Conservation (phyloP, 2,888 invertebrate genomes). For the Philereme vetulata region DNA sequence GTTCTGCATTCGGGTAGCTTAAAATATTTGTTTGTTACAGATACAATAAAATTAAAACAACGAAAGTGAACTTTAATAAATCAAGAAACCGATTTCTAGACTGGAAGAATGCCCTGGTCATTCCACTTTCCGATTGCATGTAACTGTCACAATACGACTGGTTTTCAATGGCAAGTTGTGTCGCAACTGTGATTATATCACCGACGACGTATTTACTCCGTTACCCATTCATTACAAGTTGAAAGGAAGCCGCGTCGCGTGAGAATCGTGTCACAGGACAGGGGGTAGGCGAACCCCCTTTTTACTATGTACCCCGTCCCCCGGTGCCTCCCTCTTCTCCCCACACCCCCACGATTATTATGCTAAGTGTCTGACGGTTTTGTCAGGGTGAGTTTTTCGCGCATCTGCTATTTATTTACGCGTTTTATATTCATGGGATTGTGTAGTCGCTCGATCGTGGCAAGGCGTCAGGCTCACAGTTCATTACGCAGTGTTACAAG, state of each 20-base stretch:
- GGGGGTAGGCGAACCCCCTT: conserved; percentile 53
- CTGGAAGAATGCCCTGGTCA: conserved; percentile 49
- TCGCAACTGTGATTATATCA: conserved; percentile 63
- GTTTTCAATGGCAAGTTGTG: conserved; percentile 61
- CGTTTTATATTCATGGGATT: conserved; percentile 81
- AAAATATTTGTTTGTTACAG: too few relatives aligned
- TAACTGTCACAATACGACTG: conserved; percentile 54
- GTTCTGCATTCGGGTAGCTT: too few relatives aligned
- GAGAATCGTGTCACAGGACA: conserved; percentile 80
- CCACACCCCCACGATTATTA: conserved; percentile 75
- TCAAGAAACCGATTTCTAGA: conserved; percentile 46
- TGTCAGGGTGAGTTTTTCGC: conserved; percentile 80
- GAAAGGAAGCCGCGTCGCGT: conserved; percentile 78
- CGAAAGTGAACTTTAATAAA: conserved; percentile 43
- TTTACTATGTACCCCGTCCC: conserved; percentile 42
- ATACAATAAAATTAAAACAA: conserved; percentile 23
- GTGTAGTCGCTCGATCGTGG: conserved; percentile 65
- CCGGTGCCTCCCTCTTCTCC: conserved; percentile 40
- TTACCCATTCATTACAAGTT: conserved; percentile 77
- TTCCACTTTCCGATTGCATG: conserved; percentile 53
- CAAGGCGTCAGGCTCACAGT: conserved; percentile 71
- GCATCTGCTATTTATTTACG: conserved; percentile 84
- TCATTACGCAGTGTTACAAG: conserved; percentile 72
- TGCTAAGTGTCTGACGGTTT: conserved; percentile 80
- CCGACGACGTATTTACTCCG: conserved; percentile 66